Evolutionary conservation across 1,140 invertebrate genomes (phyloP).

Genomic region (Papilio glaucus): DNA sequence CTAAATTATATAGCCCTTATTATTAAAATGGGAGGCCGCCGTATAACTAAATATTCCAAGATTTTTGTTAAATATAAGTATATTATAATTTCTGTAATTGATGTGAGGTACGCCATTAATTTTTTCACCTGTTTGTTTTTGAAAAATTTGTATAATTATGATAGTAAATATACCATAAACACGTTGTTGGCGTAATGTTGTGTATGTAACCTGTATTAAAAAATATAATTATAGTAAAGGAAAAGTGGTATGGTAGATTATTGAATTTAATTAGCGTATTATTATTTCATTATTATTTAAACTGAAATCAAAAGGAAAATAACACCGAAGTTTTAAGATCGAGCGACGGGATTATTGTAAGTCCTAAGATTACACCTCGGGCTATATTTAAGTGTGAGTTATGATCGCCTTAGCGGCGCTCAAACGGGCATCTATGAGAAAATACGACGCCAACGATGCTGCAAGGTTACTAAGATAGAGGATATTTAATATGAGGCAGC

Average conservation of each 20-base stretch:
- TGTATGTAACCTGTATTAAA: no score
- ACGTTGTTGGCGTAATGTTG: no score
- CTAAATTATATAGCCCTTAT: no score
- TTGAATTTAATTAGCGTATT: background rate
- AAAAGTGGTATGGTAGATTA: no score
- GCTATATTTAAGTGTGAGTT: conserved; percentile 39
- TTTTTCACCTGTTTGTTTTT: no score
- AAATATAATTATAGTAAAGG: background rate
- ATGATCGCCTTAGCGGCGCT: conserved; percentile 38
- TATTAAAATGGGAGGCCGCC: no score
- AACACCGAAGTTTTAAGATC: conserved; percentile 21
- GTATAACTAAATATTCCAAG: no score
- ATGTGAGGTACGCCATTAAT: no score
- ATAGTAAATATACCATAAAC: no score
- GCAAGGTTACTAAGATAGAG: conserved; percentile 36
- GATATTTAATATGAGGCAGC: conserved; percentile 31
- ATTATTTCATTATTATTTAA: background rate
- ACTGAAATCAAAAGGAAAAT: conserved; percentile 14
- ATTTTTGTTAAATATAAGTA: no score
- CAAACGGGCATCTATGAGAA: conserved; percentile 38
- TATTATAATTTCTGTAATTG: no score
- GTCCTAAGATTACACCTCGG: conserved; percentile 37
- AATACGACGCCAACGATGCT: conserved; percentile 35
- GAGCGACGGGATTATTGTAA: conserved; percentile 31
- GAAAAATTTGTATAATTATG: no score